These are phyloP conservation scores for Drosophila mercatorum DNA, from an alignment of 2,888 invertebrate species.

Conservation along the genomic window DNA sequence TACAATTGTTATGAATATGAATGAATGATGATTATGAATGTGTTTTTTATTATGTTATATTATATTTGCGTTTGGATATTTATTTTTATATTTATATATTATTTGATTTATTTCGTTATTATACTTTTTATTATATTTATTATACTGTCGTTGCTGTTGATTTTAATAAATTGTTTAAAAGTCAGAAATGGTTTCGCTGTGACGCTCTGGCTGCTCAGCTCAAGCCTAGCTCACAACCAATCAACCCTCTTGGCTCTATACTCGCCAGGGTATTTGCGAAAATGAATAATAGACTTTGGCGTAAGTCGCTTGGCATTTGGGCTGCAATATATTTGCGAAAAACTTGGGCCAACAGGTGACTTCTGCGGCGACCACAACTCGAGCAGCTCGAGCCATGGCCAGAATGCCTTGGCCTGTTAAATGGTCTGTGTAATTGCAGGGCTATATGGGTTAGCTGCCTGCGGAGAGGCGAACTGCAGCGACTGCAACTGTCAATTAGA, in stretches of 20 bases:
- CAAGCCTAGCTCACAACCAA: not conserved
- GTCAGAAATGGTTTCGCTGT: no score
- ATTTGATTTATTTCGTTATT: no score
- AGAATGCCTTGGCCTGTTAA: slow-evolving; percentile 36
- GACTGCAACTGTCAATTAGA: slow-evolving; percentile 5
- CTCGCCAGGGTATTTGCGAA: not conserved
- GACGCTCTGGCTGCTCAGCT: not conserved
- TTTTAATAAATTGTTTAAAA: no score
- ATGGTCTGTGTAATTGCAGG: slow-evolving; percentile 65
- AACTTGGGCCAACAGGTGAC: slow-evolving; percentile 12
- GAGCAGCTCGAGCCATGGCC: not conserved
- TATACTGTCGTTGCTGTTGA: no score
- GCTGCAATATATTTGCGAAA: slow-evolving; percentile 3
- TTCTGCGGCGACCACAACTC: not conserved
- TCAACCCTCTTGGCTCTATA: not conserved
- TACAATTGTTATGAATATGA: no score
- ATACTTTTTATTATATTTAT: no score
- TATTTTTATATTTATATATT: no score
- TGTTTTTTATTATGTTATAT: no score
- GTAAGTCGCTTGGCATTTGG: slow-evolving; percentile 13
- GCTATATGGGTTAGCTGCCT: slow-evolving; percentile 9
- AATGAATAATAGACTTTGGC: slow-evolving; percentile 41
- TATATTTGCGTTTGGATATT: no score
- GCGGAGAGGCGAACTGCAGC: slow-evolving; percentile 1
- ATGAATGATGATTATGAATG: no score